phyloP scores from a whole-genome alignment of 2,888 invertebrate genomes.

The Aphodius sticticus region DNA sequence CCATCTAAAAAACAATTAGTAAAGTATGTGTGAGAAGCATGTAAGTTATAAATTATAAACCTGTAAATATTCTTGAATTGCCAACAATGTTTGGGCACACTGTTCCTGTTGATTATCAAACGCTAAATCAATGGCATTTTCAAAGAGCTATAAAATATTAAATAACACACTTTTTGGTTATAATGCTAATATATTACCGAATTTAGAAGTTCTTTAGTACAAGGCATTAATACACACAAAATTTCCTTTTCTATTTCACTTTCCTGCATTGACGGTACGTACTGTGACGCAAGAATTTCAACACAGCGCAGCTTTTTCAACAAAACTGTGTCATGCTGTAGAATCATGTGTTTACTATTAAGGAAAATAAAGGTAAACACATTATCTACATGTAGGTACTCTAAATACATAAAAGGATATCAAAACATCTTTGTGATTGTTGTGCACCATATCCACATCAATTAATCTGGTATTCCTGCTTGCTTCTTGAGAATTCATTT shows the following conservation, averaged over 20 bases:
- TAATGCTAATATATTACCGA: conserved; percentile 27
- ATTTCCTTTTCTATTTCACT: conserved; percentile 28
- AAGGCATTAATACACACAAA: conserved; percentile 34
- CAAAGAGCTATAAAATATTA: conserved; percentile 29
- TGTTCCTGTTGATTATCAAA: conserved; percentile 27
- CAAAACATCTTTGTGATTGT: conserved; percentile 28
- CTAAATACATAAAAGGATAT: conserved; percentile 36
- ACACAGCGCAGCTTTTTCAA: conserved; percentile 30
- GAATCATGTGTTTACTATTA: conserved; percentile 30
- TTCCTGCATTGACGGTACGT: conserved; percentile 28
- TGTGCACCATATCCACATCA: conserved; percentile 20
- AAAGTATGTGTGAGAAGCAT: conserved; percentile 6
- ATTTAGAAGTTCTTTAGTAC: conserved; percentile 30
- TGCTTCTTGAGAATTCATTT: conserved; percentile 23
- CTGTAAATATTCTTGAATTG: conserved; percentile 44
- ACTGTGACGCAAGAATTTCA: conserved; percentile 30
- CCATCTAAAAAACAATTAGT: conserved; percentile 41
- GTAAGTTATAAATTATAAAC: conserved; percentile 34
- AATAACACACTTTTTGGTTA: neutral
- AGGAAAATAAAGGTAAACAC: conserved; percentile 25
- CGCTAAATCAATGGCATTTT: conserved; percentile 26
- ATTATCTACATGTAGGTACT: neutral
- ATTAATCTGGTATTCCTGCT: conserved; percentile 4
- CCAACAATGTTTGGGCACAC: conserved; percentile 33
- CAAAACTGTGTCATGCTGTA: conserved; percentile 28